These are phyloP conservation scores for Corythornis cristatus DNA, from an alignment of 2,113 vertebrate species.

Conservation along the genomic window DNA sequence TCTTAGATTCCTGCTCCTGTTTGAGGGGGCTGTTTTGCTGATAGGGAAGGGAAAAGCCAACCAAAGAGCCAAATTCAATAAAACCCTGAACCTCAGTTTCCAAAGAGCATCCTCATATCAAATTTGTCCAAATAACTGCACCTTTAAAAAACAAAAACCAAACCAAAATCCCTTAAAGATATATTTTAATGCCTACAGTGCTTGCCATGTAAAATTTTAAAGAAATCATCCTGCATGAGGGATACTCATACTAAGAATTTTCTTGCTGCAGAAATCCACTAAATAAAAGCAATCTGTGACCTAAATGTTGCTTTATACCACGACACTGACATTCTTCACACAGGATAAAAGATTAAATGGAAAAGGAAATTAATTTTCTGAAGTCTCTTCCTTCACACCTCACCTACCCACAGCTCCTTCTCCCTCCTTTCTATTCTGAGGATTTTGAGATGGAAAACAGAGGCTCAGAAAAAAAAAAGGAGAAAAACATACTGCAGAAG, in stretches of 20 bases:
- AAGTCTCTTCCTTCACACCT: neutral
- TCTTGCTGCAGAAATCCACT: neutral
- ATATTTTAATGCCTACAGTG: neutral
- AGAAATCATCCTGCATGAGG: neutral
- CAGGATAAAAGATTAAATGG: neutral
- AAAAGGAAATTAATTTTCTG: slow-evolving; percentile 4
- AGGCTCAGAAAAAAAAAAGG: neutral
- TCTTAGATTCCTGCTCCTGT: neutral
- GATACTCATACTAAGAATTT: neutral
- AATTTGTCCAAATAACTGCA: neutral
- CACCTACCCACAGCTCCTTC: neutral
- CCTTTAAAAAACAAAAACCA: neutral
- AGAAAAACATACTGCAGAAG: neutral
- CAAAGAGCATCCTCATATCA: neutral
- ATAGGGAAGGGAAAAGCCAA: neutral
- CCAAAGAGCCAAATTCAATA: neutral
- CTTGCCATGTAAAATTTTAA: neutral
- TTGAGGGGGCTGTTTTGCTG: neutral
- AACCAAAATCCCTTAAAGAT: neutral
- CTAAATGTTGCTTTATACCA: neutral
- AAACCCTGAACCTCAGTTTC: neutral
- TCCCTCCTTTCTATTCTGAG: neutral
- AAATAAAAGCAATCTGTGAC: neutral
- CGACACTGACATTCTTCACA: neutral
- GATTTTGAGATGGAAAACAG: neutral